Evolutionary conservation across 2,797 vertebrate genomes (phyloP), one percentile per base, ranked within the genome.

Genomic region (Danio albolineatus): DNA sequence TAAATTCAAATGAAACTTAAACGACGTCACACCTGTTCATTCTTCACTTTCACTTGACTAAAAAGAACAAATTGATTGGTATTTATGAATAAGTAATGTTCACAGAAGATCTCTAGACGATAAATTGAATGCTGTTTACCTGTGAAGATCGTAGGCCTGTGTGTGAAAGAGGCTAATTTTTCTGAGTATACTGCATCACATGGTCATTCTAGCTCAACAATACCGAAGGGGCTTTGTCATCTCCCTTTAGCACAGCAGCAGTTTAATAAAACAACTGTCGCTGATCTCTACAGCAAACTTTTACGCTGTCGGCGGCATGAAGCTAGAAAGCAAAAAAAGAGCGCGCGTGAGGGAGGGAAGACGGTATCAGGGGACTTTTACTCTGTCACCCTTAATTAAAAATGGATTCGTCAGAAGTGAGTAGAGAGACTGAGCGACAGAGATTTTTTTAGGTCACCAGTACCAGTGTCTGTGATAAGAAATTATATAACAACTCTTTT

Each of bases 381-480:
- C 81, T 78, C 87, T 90, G 87, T 86, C 90, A 89, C 81, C 80
- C 74, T 91, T 93, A 92, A 93, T 93, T 93, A 91, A 91, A 92
- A 90, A 90, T 88, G 82, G 88, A 92, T 93, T 93, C 90, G 93
- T 94, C 90, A 91, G 86, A 90, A 90, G 60, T 64, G 51, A 56
- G 51, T n/a, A 76, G n/a, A 56, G 46, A 85, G 84, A 83, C 88
- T 88, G 89, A 90, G 86, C 85, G 88, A 87, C 86, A 87, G 86
- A 88, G 87, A 90, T 85, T 12, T 13, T 7, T 93, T 90, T 84
- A 89, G 92, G 93, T 93, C 82, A 91, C 91, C 87, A 28, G 89
- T 85, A 83, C 54, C 43, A 78, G 87, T 88, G 86, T 89, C 88
- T 92, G 90, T 90, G 89, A 91, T 87, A 90, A 87, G 86, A 90